Percentiles rank a stretch among this genome's conserved stretches.
Evolutionary conservation across 2,797 vertebrate genomes (phyloP).

Genomic region (Chlorospingus flavigularis): DNA sequence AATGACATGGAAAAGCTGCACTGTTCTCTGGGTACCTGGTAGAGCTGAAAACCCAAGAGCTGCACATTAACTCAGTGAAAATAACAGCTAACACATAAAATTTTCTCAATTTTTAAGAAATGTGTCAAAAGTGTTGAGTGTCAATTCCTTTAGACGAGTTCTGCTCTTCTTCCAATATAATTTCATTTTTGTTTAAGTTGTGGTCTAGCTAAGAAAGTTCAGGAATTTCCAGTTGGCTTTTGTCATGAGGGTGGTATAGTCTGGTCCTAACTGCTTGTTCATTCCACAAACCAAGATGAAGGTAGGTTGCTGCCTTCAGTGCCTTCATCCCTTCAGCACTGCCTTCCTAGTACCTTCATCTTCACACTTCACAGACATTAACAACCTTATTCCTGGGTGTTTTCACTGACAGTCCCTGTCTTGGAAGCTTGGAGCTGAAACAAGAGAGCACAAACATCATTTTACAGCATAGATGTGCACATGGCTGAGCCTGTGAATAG

Average conservation of each 20-base stretch:
- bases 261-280: not conserved
- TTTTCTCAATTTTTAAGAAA: not conserved
- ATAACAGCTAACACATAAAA: not conserved
- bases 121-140: not conserved
- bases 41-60: not conserved
- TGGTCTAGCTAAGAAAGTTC: not conserved
- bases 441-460: not conserved
- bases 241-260: not conserved
- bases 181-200: not conserved
- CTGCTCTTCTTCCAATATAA: not conserved
- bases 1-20: not conserved
- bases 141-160: not conserved
- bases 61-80: not conserved
- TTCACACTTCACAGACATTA: not conserved
- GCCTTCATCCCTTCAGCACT: not conserved
- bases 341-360: not conserved
- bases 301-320: not conserved
- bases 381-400: not conserved
- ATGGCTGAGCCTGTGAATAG: not conserved
- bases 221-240: not conserved
- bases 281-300: not conserved
- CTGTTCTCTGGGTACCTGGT: not conserved
- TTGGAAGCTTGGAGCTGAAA: not conserved
- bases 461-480: not conserved
- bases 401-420: not conserved